Conservation (phyloP, 2,888 invertebrate species). For the Caenorhabditis plicata region DNA sequence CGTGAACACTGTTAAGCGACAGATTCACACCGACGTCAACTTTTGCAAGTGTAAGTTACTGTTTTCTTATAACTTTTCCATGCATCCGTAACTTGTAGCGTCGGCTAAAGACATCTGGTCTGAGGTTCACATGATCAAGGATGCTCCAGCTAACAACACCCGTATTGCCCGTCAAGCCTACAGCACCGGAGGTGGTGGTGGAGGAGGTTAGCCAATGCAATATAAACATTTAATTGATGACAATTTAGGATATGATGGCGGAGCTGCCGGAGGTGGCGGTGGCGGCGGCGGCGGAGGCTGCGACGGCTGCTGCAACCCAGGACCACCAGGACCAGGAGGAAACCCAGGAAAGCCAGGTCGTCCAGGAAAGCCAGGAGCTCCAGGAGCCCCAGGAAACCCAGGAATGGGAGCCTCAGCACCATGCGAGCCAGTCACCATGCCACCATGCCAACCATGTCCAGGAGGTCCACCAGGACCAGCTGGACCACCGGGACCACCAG, state of each 20-base stretch:
- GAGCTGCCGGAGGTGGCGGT: slow-evolving; percentile 12
- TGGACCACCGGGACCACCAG: slow-evolving; percentile 40
- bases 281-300: slow-evolving; percentile 35
- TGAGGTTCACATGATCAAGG: slow-evolving; percentile 60
- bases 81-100: slow-evolving; percentile 34
- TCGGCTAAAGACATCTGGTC: slow-evolving; percentile 64
- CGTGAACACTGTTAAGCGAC: slow-evolving; percentile 54
- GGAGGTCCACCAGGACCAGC: slow-evolving; percentile 43
- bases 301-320: slow-evolving; percentile 41
- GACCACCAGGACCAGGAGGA: slow-evolving; percentile 44
- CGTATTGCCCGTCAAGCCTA: slow-evolving; percentile 56
- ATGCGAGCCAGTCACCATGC: slow-evolving; percentile 41
- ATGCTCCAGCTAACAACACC: slow-evolving; percentile 44
- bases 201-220: slow-evolving; percentile 9
- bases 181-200: slow-evolving; percentile 31
- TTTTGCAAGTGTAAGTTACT: slow-evolving; percentile 51
- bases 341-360: slow-evolving; percentile 39
- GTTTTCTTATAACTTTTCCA: not conserved
- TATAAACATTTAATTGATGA: not conserved
- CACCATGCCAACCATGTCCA: slow-evolving; percentile 43
- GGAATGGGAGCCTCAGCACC: slow-evolving; percentile 36
- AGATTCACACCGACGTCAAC: slow-evolving; percentile 56
- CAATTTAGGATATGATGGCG: slow-evolving; percentile 13
- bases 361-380: slow-evolving; percentile 44
- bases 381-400: slow-evolving; percentile 47